Base-by-base conservation (phyloP, 1,140 invertebrate species). In the Drosophila arawakana region DNA sequence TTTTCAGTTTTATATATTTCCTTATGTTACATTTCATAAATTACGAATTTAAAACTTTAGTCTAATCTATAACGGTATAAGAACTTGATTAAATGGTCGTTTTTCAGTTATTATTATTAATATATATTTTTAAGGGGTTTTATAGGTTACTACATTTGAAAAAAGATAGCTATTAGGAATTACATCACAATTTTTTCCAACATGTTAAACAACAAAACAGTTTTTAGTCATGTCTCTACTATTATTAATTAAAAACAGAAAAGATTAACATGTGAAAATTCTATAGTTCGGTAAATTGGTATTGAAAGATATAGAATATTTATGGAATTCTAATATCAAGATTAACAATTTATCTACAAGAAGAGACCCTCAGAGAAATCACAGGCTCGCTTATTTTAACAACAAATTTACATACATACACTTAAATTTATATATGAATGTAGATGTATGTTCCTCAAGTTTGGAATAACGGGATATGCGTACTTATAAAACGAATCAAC, bases 311-410 rank as follows among this genome's bases (percentile, higher is more conserved):
- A 30, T 30, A 30, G 25, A 30, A 6, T 30, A 30, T 30, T 0
- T 5, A 30, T 30, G 18, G 18, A 21, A 5, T 35, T 52, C 30
- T 52, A 34, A 50, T 25, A 30, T 50, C 5, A 47, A 41, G 44
- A 41, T 52, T 7, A 44, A 55, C 8, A 37, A 37, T 13, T 50
- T 46, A 44, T 68, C 39, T 68, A 67, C 46, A 39, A 67, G n/a
- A 39, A 67, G n/a, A 41, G 30, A 30, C 39, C 35, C 61, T 65
- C 21, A 72, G 65, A 18, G n/a, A 73, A 68, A 73, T 73, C 71
- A 73, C 71, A 73, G 71, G 57, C 55, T 49, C 15, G 57, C 71
- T 73, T 73, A 35, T 60, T 10, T 60, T 60, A 44, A 59, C 39
- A 59, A 52, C 54, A 60, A 73, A 68, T 62, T 70, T 46, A 35